These are phyloP conservation scores for Dreissena rostriformis DNA, from an alignment of 1,140 invertebrate genomes.

Conservation along the genomic window DNA sequence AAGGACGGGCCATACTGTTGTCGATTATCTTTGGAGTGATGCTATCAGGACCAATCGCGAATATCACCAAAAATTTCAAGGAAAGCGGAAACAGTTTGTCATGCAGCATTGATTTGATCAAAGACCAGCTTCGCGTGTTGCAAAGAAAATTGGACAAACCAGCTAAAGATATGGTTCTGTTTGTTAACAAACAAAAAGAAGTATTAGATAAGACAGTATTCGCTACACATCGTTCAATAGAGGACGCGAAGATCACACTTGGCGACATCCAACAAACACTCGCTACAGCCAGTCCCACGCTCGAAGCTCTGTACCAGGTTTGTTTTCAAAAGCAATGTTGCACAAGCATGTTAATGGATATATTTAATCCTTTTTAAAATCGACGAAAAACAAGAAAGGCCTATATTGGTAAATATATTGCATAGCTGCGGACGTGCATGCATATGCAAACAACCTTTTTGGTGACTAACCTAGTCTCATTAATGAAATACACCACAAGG, in stretches of 20 bases:
- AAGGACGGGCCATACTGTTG: constrained; percentile 27
- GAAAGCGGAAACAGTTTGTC: constrained; percentile 45
- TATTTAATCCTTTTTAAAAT: too few relatives aligned
- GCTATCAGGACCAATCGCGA: constrained; percentile 32
- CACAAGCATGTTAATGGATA: too few relatives aligned
- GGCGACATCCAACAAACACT: neutral
- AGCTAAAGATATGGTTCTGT: constrained; percentile 1
- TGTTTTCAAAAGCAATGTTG: too few relatives aligned
- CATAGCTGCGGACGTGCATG: too few relatives aligned
- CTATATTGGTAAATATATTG: too few relatives aligned
- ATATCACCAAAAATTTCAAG: constrained; percentile 41
- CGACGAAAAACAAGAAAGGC: too few relatives aligned
- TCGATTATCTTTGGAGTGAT: constrained; percentile 45
- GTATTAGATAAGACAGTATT: neutral
- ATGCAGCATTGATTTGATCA: constrained; percentile 33
- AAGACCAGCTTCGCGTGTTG: constrained; percentile 13
- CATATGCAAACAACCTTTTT: too few relatives aligned
- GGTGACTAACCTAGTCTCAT: too few relatives aligned
- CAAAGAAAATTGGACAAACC: constrained; percentile 18
- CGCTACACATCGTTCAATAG: neutral
- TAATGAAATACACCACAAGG: too few relatives aligned
- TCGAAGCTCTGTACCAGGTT: too few relatives aligned
- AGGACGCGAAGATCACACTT: neutral
- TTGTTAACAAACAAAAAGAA: constrained; percentile 16
- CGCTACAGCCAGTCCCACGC: neutral